Evolutionary conservation across 2,888 invertebrate species (phyloP).

Genomic region (Byasa hedistus): DNA sequence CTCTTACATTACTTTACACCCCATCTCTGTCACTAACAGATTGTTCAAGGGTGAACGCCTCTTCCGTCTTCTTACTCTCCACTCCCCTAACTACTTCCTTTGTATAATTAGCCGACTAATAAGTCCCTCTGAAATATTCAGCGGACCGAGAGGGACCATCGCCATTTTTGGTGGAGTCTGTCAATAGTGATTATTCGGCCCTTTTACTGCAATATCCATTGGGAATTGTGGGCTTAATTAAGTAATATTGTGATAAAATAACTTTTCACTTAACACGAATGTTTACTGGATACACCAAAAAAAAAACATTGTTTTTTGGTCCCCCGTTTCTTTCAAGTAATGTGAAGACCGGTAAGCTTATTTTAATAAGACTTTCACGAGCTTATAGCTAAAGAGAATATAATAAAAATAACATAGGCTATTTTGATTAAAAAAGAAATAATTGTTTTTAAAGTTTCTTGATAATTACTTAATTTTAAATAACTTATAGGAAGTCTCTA

Average conservation of each 20-base stretch:
- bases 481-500: no score
- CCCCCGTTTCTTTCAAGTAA: no score
- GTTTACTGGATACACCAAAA: no score
- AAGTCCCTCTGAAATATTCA: constrained; percentile 68
- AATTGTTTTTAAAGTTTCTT: no score
- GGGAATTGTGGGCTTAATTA: constrained; percentile 32
- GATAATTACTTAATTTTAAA: no score
- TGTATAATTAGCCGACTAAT: constrained; percentile 74
- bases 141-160: constrained; percentile 45
- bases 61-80: constrained; percentile 31
- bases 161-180: constrained; percentile 55
- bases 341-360: no score
- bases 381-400: no score
- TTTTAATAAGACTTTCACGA: no score
- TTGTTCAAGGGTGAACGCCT: constrained; percentile 27
- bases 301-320: no score
- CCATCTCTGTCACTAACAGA: constrained; percentile 26
- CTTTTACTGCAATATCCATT: constrained; percentile 42
- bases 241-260: constrained; percentile 3
- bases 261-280: not conserved
- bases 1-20: constrained; percentile 8
- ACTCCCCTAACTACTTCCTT: constrained; percentile 59
- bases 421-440: no score
- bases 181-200: constrained; percentile 61
- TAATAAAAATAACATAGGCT: no score